phyloP scores from a whole-genome alignment of 1,140 invertebrate genomes.

The Drosophila auraria region DNA sequence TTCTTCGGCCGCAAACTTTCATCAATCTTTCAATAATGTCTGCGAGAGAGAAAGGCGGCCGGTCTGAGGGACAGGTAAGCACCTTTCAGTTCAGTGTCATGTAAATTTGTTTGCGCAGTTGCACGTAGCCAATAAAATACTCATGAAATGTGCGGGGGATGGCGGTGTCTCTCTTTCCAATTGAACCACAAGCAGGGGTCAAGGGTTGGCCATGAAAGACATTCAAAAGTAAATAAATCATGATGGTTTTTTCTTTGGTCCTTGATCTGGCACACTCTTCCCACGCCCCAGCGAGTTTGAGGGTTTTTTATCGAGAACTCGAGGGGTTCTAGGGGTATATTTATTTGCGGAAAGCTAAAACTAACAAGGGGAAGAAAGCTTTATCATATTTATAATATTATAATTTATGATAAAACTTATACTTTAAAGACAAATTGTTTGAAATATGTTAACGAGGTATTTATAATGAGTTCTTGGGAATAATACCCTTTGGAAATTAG shows the following conservation, averaged over 20 bases:
- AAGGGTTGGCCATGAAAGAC: slow-evolving; percentile 45
- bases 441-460: no score
- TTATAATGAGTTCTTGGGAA: no score
- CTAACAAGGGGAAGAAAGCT: not conserved
- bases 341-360: no score
- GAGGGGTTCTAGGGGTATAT: not conserved
- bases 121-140: slow-evolving; percentile 80
- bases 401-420: no score
- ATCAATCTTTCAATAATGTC: slow-evolving; percentile 82
- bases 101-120: slow-evolving; percentile 82
- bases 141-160: slow-evolving; percentile 45
- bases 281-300: slow-evolving; percentile 46
- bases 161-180: slow-evolving; percentile 8
- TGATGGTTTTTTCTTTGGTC: slow-evolving; percentile 54
- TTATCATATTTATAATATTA: no score
- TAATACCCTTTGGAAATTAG: no score
- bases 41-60: slow-evolving; percentile 20
- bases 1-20: slow-evolving; percentile 55
- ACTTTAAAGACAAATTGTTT: no score
- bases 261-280: slow-evolving; percentile 75
- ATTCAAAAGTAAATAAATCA: slow-evolving; percentile 80
- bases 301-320: slow-evolving; percentile 22
- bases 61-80: slow-evolving; percentile 49
- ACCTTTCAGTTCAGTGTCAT: slow-evolving; percentile 76
- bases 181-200: slow-evolving; percentile 50